A percentile compares a stretch with the other conserved stretches of the same genome.
These are phyloP conservation scores for Stichopus horrens DNA, from an alignment of 53 echinoderm and acorn worm species.

Conservation along the genomic window DNA sequence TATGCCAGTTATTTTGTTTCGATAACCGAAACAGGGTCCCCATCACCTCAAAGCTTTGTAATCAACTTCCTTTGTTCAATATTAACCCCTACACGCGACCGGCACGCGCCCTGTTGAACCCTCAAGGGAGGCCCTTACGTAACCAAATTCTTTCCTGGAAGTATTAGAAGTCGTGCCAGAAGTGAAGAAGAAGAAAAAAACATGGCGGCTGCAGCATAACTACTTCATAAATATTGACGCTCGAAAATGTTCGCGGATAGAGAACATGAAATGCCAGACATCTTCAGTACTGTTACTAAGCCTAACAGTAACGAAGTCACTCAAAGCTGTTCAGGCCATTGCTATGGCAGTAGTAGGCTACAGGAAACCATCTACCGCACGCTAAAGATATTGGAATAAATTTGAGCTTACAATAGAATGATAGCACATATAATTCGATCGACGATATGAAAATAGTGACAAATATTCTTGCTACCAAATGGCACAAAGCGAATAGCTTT, in stretches of 20 bases:
- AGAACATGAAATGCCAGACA: background rate
- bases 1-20: slow-evolving; percentile 34
- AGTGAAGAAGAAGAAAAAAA: background rate
- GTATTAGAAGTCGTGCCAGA: background rate
- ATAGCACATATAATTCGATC: background rate
- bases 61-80: slow-evolving; percentile 16
- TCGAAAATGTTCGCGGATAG: background rate
- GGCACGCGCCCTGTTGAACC: slow-evolving; percentile 28
- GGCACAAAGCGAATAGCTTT: background rate
- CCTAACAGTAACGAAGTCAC: background rate
- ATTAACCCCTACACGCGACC: slow-evolving; percentile 33
- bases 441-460: background rate
- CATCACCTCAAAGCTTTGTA: background rate
- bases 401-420: background rate
- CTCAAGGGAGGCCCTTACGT: background rate
- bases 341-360: background rate
- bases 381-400: background rate
- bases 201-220: slow-evolving; percentile 25
- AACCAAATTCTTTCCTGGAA: slow-evolving; percentile 9
- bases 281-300: background rate
- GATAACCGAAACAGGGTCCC: background rate
- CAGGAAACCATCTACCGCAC: background rate
- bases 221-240: background rate
- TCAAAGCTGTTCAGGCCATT: background rate
- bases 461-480: background rate